Evolutionary conservation across 2,888 invertebrate genomes (phyloP).

Genomic region (Cataglyphis cursor): DNA sequence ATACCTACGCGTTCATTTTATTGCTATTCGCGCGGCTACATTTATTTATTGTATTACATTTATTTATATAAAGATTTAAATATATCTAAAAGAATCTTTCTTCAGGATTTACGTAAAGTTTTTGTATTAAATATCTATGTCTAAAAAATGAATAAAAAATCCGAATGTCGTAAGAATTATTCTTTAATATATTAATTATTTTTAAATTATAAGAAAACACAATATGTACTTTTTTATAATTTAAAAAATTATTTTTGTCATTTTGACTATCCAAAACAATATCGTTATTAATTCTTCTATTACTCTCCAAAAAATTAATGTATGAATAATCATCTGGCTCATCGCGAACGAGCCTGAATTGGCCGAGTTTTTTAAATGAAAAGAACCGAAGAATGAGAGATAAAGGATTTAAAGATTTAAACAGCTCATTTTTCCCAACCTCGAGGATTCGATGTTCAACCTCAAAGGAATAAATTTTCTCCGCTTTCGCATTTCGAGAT

Average conservation of each 20-base stretch:
- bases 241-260: background rate
- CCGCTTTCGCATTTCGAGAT: background rate
- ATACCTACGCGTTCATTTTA: background rate
- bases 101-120: background rate
- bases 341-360: background rate
- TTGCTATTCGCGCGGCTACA: too few relatives aligned
- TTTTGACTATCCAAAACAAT: background rate
- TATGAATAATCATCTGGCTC: background rate
- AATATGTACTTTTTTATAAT: background rate
- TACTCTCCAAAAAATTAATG: background rate
- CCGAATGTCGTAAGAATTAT: background rate
- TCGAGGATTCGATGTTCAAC: conserved; percentile 3
- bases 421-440: background rate
- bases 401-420: background rate
- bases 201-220: background rate
- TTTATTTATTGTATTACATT: too few relatives aligned
- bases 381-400: background rate
- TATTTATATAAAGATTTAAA: background rate
- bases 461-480: conserved; percentile 13
- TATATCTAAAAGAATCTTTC: background rate
- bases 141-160: background rate
- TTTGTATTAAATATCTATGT: background rate
- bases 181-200: background rate
- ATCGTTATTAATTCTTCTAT: background rate
- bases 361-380: background rate